Percentiles rank a stretch among this genome's conserved stretches.
Evolutionary conservation across 2,888 invertebrate genomes (phyloP).

Genomic region (Lycia hirtaria): DNA sequence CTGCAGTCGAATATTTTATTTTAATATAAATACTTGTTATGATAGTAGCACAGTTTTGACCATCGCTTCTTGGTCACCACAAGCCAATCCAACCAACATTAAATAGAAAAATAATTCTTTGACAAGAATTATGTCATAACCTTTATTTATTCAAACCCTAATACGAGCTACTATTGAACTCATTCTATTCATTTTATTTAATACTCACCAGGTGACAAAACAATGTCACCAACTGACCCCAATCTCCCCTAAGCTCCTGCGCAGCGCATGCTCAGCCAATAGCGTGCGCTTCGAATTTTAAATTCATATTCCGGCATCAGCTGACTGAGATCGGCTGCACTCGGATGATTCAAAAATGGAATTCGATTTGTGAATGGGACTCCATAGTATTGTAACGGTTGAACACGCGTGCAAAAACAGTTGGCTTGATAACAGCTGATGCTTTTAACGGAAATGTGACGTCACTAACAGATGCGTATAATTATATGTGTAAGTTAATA

Average conservation of each 20-base stretch:
- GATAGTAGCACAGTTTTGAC: neutral
- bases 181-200: conserved; percentile 17
- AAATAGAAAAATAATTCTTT: conserved; percentile 6
- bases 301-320: conserved; percentile 34
- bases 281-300: conserved; percentile 28
- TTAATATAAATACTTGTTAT: neutral
- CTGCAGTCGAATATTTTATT: no score
- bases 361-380: conserved; percentile 36
- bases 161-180: conserved; percentile 9
- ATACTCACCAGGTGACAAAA: conserved; percentile 18
- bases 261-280: conserved; percentile 31
- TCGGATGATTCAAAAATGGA: conserved; percentile 31
- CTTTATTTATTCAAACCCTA: conserved; percentile 17
- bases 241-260: conserved; percentile 33
- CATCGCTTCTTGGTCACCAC: neutral
- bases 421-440: conserved; percentile 28
- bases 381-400: conserved; percentile 36
- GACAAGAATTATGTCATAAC: conserved; percentile 21
- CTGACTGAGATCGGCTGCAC: conserved; percentile 28
- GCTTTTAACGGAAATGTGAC: conserved; percentile 15
- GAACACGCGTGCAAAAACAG: conserved; percentile 36
- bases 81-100: conserved; percentile 1
- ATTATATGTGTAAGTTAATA: no score
- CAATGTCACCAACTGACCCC: conserved; percentile 24
- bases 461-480: no score